Conservation (phyloP, 2,888 invertebrate species). For the Caenorhabditis imperialis region DNA sequence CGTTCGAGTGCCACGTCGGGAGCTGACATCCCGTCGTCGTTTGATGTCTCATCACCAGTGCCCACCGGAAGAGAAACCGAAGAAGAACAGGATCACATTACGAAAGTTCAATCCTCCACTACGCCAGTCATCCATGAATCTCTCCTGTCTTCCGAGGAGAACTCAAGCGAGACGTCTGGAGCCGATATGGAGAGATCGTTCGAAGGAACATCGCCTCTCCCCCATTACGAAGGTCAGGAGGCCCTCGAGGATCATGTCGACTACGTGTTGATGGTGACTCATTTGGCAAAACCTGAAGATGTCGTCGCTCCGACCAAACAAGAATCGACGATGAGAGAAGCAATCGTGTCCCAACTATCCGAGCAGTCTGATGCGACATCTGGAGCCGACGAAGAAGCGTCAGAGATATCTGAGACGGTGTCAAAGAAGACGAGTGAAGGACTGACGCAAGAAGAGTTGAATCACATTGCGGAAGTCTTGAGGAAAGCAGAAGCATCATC, state of each 20-base stretch:
- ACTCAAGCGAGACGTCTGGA: conserved; percentile 50
- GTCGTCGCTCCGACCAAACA: neutral
- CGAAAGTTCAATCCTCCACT: conserved; percentile 9
- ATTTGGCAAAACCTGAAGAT: conserved; percentile 10
- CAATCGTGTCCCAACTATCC: neutral
- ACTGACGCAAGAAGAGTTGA: conserved; percentile 62
- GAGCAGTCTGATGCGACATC: conserved; percentile 56
- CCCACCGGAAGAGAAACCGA: conserved; percentile 16
- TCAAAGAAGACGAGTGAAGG: conserved; percentile 4
- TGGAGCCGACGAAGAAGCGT: conserved; percentile 46
- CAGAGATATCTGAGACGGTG: conserved; percentile 1
- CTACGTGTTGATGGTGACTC: conserved; percentile 27
- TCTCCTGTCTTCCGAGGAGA: conserved; percentile 48
- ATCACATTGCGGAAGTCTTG: conserved; percentile 59
- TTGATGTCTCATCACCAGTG: conserved; percentile 22
- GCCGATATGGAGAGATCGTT: conserved; percentile 49
- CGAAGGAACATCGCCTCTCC: conserved; percentile 29
- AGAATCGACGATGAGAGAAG: neutral
- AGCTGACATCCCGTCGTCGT: conserved; percentile 36
- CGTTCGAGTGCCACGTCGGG: conserved; percentile 53
- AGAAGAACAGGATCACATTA: conserved; percentile 39
- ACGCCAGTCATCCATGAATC: conserved; percentile 7
- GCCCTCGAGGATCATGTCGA: conserved; percentile 2
- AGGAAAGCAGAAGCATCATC: conserved; percentile 55
- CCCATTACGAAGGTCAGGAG: conserved; percentile 13